These are phyloP conservation scores for Pristiophorus japonicus DNA, from an alignment of 2,113 vertebrate genomes.

Conservation along the genomic window DNA sequence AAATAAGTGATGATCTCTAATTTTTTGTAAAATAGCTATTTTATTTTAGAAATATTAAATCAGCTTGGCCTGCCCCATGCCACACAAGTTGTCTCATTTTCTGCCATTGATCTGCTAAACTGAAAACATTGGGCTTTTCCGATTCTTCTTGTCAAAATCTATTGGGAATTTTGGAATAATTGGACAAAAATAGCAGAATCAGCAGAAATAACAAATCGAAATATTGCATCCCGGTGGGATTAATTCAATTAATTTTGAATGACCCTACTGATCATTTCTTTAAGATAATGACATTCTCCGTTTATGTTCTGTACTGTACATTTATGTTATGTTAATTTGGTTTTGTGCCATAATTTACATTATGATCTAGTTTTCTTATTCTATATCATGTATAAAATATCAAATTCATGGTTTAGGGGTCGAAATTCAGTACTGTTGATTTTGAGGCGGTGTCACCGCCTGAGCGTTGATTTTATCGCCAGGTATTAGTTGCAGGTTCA, in stretches of 20 bases:
- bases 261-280: background rate
- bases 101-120: background rate
- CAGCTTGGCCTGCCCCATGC: background rate
- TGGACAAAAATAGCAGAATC: background rate
- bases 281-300: background rate
- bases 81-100: background rate
- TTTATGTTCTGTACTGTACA: too few species aligned
- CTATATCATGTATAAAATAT: too few species aligned
- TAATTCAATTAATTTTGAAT: background rate
- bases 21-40: background rate
- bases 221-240: background rate
- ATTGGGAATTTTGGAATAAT: background rate
- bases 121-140: background rate
- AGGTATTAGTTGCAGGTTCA: too few species aligned
- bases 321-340: too few species aligned
- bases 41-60: conserved; percentile 5
- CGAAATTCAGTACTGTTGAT: too few species aligned
- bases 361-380: too few species aligned
- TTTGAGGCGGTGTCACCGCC: too few species aligned
- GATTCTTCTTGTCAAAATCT: background rate
- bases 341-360: too few species aligned
- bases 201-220: background rate
- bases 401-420: too few species aligned
- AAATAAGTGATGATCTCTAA: background rate
- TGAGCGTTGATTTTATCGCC: too few species aligned